phyloP scores from a whole-genome alignment of 2,888 invertebrate species.

The Sceliomorpha sp. region DNA sequence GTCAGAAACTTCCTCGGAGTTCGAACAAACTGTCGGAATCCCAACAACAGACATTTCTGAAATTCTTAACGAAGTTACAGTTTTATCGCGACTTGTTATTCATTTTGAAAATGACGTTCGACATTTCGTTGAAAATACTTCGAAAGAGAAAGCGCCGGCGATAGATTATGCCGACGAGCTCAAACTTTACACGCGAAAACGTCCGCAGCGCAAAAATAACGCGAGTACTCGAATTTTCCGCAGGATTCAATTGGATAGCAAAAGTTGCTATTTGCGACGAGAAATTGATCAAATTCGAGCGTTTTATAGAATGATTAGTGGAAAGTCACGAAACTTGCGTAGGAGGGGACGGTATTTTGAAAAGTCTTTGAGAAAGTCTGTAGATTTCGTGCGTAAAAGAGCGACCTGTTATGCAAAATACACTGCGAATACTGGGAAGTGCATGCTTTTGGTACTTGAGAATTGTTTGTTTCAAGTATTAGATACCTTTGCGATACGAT shows the following conservation, averaged over 20 bases:
- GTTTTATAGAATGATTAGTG: not conserved
- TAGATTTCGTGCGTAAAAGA: not conserved
- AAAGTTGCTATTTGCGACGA: constrained; percentile 11
- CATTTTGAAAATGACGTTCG: constrained; percentile 7
- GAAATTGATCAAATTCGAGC: not conserved
- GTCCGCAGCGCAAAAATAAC: not conserved
- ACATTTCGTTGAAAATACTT: not conserved
- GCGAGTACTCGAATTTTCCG: not conserved
- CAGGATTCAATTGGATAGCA: constrained; percentile 1
- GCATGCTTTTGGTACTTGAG: no score
- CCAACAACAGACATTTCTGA: constrained; percentile 4
- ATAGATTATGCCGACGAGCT: no score
- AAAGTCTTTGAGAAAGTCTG: constrained; percentile 6
- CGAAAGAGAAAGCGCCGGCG: no score
- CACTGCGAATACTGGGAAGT: not conserved
- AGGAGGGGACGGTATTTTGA: constrained; percentile 24
- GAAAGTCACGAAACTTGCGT: not conserved
- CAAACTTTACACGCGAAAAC: no score
- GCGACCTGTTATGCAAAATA: not conserved
- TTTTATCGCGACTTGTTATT: not conserved
- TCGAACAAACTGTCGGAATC: constrained; percentile 22
- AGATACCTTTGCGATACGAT: constrained; percentile 5
- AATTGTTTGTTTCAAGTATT: not conserved
- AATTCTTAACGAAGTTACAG: not conserved
- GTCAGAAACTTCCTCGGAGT: constrained; percentile 16